These are phyloP conservation scores for Columbina picui DNA, from an alignment of 2,113 vertebrate genomes.

Conservation along the genomic window DNA sequence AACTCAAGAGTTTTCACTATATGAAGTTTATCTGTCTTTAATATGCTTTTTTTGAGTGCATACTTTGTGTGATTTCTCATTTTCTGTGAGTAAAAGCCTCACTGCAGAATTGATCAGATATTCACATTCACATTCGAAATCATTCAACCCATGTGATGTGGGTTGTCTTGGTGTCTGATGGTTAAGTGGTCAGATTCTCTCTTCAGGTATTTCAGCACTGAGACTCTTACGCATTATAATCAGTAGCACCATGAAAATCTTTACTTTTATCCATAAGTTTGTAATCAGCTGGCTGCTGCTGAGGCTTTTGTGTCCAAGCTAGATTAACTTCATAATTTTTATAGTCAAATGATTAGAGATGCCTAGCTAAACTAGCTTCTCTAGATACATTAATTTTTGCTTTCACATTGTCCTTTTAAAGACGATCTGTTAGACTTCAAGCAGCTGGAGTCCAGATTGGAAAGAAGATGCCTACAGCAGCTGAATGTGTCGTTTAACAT, in stretches of 20 bases:
- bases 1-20: not conserved
- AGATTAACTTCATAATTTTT: not conserved
- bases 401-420: not conserved
- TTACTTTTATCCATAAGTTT: not conserved
- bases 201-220: not conserved
- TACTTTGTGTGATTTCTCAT: not conserved
- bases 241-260: not conserved
- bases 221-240: not conserved
- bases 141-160: not conserved
- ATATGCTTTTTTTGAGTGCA: not conserved
- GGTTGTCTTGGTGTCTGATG: not conserved
- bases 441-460: constrained; percentile 64
- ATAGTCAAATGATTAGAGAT: not conserved
- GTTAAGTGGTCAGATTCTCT: not conserved
- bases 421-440: not conserved
- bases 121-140: not conserved
- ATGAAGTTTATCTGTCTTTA: not conserved
- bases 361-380: not conserved
- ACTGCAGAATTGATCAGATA: not conserved
- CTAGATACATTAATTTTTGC: not conserved
- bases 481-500: not conserved
- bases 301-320: not conserved
- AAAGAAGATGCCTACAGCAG: constrained; percentile 35
- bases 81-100: not conserved
- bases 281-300: not conserved